Evolutionary conservation across 2,113 vertebrate genomes (phyloP).

Genomic region (Psammodynastes pulverulentus): DNA sequence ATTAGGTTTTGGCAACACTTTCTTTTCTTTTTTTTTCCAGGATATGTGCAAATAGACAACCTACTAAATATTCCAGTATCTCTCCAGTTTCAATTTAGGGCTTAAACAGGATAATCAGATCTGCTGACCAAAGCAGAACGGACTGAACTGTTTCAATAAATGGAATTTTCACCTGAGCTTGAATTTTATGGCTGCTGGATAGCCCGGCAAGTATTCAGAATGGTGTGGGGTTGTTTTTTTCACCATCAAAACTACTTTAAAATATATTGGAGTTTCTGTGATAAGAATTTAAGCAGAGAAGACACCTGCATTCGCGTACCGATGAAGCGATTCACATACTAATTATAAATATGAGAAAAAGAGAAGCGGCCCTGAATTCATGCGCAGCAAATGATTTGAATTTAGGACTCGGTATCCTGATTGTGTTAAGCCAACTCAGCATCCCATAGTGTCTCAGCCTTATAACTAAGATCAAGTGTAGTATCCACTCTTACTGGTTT

Average conservation of each 20-base stretch:
- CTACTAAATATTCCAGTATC: conserved; percentile 33
- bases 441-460: neutral
- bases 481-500: neutral
- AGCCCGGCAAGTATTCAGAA: neutral
- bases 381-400: no score
- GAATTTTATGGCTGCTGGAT: neutral
- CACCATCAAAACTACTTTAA: neutral
- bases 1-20: neutral
- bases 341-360: neutral
- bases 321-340: neutral
- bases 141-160: neutral
- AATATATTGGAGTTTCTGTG: neutral
- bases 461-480: neutral
- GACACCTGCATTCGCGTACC: neutral
- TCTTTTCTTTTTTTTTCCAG: neutral
- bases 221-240: neutral
- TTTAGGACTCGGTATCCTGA: neutral
- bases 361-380: neutral
- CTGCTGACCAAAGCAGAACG: conserved; percentile 30
- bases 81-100: conserved; percentile 9
- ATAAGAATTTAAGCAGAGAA: neutral
- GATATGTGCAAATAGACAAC: conserved; percentile 14
- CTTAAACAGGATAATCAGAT: conserved; percentile 29
- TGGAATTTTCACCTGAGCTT: neutral
- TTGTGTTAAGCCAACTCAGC: neutral